Conservation (phyloP, 2,888 invertebrate genomes). For the Acanthosepion esculentum region DNA sequence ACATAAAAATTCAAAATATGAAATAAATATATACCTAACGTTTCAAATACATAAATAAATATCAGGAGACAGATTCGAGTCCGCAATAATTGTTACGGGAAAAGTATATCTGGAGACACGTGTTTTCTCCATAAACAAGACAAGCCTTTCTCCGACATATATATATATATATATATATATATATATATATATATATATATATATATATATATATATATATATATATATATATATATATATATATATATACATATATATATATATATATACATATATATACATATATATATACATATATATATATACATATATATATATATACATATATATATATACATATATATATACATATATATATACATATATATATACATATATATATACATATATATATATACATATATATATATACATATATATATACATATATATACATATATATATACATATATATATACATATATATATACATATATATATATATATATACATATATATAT, state of each 20-base stretch:
- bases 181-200: too few species aligned
- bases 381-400: slow-evolving; percentile 24
- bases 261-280: background rate
- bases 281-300: background rate
- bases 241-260: background rate
- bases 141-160: too few species aligned
- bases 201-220: too few species aligned
- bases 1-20: too few species aligned
- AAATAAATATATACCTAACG: background rate
- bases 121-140: too few species aligned
- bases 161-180: too few species aligned
- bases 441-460: background rate
- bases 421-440: background rate
- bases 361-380: background rate
- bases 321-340: background rate
- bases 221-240: background rate
- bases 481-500: background rate
- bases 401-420: slow-evolving; percentile 24
- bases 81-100: too few species aligned
- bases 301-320: background rate
- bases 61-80: too few species aligned
- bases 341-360: background rate
- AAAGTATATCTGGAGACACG: too few species aligned
- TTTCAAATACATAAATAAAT: too few species aligned
- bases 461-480: background rate